Evolutionary conservation across 2,888 invertebrate genomes (phyloP).

Genomic region (Acheta domesticus): DNA sequence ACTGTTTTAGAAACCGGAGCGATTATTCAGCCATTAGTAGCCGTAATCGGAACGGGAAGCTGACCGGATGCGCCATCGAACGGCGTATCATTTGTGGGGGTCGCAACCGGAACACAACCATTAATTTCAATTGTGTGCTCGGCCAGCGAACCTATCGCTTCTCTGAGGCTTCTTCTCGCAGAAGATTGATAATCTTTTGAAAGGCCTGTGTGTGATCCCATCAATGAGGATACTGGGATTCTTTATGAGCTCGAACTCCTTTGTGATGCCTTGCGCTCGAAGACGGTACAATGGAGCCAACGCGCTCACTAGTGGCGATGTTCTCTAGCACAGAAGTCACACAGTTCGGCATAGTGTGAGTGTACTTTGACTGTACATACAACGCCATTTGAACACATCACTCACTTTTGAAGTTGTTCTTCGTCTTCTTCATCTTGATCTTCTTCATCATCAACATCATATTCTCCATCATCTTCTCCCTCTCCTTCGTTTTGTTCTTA

Average conservation of each 20-base stretch:
- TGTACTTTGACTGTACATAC: too few species aligned
- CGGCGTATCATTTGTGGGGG: not conserved
- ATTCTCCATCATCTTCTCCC: too few species aligned
- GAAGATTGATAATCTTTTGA: conserved; percentile 10
- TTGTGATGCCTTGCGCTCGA: not conserved
- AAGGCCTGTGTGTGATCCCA: conserved; percentile 6
- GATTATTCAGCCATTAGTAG: not conserved
- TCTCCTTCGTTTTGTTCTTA: too few species aligned
- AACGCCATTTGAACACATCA: too few species aligned
- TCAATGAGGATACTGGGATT: not conserved
- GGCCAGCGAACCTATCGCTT: conserved; percentile 7
- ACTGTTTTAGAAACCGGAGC: not conserved
- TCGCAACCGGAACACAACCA: not conserved
- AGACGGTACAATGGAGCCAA: not conserved
- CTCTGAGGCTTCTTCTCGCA: conserved; percentile 7
- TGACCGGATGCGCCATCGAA: not conserved
- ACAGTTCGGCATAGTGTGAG: too few species aligned
- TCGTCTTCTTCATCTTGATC: too few species aligned
- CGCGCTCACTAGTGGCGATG: too few species aligned
- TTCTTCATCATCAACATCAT: too few species aligned
- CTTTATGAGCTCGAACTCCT: not conserved
- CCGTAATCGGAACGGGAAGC: not conserved
- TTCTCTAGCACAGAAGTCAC: too few species aligned
- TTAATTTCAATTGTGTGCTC: conserved; percentile 1
- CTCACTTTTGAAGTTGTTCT: too few species aligned